A percentile compares a stretch with the other conserved stretches of the same genome.
These are phyloP conservation scores for Apteryx mantelli DNA, from an alignment of 2,113 vertebrate species.

Conservation along the genomic window DNA sequence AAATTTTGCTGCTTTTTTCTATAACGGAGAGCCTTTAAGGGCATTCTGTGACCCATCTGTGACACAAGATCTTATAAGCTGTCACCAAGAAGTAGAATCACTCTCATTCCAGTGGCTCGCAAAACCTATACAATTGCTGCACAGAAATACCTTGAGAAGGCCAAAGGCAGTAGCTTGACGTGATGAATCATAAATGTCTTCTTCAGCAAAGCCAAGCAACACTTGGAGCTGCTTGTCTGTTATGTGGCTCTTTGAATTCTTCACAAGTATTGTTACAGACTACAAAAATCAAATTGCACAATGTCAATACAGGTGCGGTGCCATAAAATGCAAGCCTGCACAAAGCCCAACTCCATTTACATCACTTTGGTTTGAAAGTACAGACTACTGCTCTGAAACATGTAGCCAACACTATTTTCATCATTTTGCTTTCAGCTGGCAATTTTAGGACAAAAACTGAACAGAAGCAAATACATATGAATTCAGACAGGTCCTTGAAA, in stretches of 20 bases:
- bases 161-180: slow-evolving; percentile 95
- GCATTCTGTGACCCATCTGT: neutral
- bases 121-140: fast-evolving
- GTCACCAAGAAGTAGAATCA: neutral
- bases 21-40: neutral
- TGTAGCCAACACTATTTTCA: neutral
- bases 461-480: neutral
- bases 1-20: neutral
- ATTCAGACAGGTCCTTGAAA: neutral
- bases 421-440: neutral
- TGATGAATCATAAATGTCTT: slow-evolving; percentile 94
- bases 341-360: neutral
- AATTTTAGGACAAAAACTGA: neutral
- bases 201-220: slow-evolving; percentile 94
- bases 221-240: slow-evolving; percentile 93
- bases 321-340: neutral
- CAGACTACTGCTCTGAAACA: neutral
- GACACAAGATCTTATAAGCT: neutral
- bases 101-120: neutral
- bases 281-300: slow-evolving; percentile 64
- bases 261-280: slow-evolving; percentile 91
- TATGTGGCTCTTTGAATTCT: slow-evolving; percentile 84
- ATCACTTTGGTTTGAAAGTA: neutral
- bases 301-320: neutral
- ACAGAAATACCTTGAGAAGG: slow-evolving; percentile 87